These are phyloP conservation scores for Hirtodrosophila cameraria DNA, from an alignment of 2,888 invertebrate species.

Conservation along the genomic window DNA sequence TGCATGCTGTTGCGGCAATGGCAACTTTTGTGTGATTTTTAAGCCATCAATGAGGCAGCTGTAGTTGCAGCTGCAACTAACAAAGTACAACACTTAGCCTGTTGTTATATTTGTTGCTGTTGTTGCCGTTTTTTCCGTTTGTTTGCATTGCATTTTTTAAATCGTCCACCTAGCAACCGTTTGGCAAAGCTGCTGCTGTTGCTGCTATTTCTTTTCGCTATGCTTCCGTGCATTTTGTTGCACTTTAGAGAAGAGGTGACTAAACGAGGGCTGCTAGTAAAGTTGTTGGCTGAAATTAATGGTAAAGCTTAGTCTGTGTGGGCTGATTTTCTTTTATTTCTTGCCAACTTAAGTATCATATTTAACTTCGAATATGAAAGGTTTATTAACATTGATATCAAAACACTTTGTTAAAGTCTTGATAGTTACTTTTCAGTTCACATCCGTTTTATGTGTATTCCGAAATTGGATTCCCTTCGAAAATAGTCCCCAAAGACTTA, in stretches of 20 bases:
- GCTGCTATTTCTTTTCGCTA: slow-evolving; percentile 28
- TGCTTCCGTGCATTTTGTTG: slow-evolving; percentile 70
- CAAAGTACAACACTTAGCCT: slow-evolving; percentile 42
- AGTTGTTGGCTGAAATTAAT: neutral
- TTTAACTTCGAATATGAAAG: too few species aligned
- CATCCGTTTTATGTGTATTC: too few species aligned
- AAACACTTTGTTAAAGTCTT: too few species aligned
- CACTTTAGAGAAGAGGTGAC: slow-evolving; percentile 45
- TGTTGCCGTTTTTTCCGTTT: slow-evolving; percentile 39
- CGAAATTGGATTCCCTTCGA: too few species aligned
- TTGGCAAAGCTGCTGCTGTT: slow-evolving; percentile 63
- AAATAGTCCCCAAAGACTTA: too few species aligned
- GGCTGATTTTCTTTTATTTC: too few species aligned
- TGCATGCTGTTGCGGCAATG: too few species aligned
- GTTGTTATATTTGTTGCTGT: slow-evolving; percentile 27
- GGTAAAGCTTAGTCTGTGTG: neutral
- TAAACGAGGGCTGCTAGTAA: slow-evolving; percentile 34
- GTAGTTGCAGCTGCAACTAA: slow-evolving; percentile 13
- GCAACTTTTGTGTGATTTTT: slow-evolving; percentile 64
- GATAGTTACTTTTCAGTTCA: too few species aligned
- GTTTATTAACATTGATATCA: too few species aligned
- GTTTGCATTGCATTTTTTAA: slow-evolving; percentile 71
- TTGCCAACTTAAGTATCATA: too few species aligned
- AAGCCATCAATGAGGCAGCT: slow-evolving; percentile 40
- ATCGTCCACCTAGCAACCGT: slow-evolving; percentile 61